Percentiles rank a stretch among this genome's conserved stretches.
Conservation (phyloP, 2,888 invertebrate species). For the Steinernema carpocapsae region DNA sequence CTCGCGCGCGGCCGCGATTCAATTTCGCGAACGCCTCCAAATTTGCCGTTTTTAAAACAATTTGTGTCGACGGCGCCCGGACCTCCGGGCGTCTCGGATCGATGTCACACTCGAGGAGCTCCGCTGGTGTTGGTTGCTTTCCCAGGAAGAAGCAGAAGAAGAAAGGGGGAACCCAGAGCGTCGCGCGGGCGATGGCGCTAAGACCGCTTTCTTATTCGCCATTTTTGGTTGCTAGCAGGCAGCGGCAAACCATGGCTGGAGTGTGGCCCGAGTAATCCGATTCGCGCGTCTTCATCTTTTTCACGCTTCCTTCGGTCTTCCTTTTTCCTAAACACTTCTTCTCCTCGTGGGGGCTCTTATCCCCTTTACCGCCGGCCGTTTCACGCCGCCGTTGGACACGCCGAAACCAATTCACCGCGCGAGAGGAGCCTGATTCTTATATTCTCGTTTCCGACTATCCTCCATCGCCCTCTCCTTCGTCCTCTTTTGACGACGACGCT, state of each 20-base stretch:
- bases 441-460: neutral
- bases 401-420: too few relatives aligned
- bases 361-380: too few relatives aligned
- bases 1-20: neutral
- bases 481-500: constrained; percentile 5
- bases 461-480: neutral
- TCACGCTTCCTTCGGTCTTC: too few relatives aligned
- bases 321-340: too few relatives aligned
- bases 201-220: neutral
- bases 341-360: too few relatives aligned
- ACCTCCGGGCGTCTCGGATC: neutral
- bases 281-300: neutral
- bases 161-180: too few relatives aligned
- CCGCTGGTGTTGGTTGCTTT: too few relatives aligned
- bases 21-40: constrained; percentile 13
- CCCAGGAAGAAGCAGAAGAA: too few relatives aligned
- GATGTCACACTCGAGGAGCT: neutral
- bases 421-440: too few relatives aligned
- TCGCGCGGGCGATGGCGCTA: too few relatives aligned
- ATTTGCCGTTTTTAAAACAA: constrained; percentile 27
- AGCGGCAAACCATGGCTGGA: neutral
- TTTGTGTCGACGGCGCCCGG: constrained; percentile 18
- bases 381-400: too few relatives aligned
- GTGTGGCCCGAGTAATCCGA: constrained; percentile 25
- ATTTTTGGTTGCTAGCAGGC: constrained; percentile 9